Evolutionary conservation across 2,888 invertebrate species (phyloP).

Genomic region (Acanthopleura granulata): DNA sequence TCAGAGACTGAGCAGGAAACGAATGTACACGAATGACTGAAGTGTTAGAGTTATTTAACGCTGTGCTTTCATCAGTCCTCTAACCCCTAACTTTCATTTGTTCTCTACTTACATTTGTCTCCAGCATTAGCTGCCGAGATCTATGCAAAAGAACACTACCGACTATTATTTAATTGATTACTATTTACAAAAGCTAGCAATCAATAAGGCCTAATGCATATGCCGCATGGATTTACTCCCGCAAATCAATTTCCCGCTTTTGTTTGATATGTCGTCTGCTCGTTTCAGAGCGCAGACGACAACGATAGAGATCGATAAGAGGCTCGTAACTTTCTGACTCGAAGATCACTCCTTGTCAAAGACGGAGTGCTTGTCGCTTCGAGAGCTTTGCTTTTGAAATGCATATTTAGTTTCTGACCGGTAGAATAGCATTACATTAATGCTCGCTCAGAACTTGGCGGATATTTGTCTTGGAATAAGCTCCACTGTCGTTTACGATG

Average conservation of each 20-base stretch:
- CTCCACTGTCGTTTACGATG: neutral
- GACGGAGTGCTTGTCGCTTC: conserved; percentile 10
- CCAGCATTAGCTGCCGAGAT: neutral
- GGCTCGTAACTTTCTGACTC: conserved; percentile 19
- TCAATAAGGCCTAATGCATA: conserved; percentile 20
- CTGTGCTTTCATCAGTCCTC: conserved; percentile 1
- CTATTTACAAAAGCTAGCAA: conserved; percentile 17
- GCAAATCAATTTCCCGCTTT: conserved; percentile 20
- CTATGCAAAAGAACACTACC: conserved; percentile 15
- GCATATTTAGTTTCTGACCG: conserved; percentile 18
- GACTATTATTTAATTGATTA: conserved; percentile 18
- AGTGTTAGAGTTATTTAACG: conserved; percentile 18
- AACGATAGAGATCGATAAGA: conserved; percentile 2
- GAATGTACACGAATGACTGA: conserved; percentile 16
- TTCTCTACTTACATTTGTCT: conserved; percentile 16
- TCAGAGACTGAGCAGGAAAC: conserved; percentile 5
- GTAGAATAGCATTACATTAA: conserved; percentile 17
- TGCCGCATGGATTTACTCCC: conserved; percentile 15
- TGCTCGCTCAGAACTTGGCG: conserved; percentile 19
- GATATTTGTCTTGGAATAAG: conserved; percentile 13
- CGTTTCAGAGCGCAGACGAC: conserved; percentile 13
- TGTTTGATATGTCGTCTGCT: conserved; percentile 19
- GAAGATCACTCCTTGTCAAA: conserved; percentile 10
- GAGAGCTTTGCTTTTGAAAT: conserved; percentile 15
- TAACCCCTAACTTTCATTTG: conserved; percentile 18